Conservation (phyloP, 1,140 invertebrate genomes). For the Apis cerana region DNA sequence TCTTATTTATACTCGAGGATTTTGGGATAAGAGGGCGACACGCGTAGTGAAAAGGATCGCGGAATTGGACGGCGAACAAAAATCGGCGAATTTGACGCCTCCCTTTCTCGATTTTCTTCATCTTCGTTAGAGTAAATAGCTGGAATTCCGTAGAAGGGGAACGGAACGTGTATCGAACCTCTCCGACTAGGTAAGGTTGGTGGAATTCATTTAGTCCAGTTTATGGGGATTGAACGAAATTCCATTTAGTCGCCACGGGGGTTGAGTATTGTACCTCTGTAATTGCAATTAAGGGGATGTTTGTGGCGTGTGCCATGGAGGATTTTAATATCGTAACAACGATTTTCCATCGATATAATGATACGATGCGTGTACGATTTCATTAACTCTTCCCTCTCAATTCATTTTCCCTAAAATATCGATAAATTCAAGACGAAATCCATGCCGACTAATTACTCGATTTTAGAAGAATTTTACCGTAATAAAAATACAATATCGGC, state of each 20-base stretch:
- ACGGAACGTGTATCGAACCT: neutral
- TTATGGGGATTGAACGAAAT: slow-evolving; percentile 2
- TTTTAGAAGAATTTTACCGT: too few relatives aligned
- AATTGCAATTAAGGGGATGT: neutral
- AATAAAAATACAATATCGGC: too few relatives aligned
- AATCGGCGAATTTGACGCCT: neutral
- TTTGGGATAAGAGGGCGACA: neutral
- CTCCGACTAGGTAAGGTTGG: too few relatives aligned
- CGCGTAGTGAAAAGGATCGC: neutral
- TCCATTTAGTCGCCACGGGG: neutral
- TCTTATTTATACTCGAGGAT: slow-evolving; percentile 26
- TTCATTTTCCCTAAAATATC: too few relatives aligned
- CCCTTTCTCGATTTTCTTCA: neutral
- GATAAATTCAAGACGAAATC: too few relatives aligned
- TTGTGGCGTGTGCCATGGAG: neutral
- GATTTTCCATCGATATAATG: neutral
- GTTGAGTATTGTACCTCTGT: neutral
- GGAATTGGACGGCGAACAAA: too few relatives aligned
- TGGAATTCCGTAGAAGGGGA: neutral
- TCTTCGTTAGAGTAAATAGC: neutral
- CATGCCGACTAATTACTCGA: too few relatives aligned
- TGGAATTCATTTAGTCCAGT: neutral
- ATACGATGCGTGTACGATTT: too few relatives aligned
- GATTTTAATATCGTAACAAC: neutral
- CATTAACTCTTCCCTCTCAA: too few relatives aligned